Evolutionary conservation across 2,888 invertebrate species (phyloP).

Genomic region (Chymomyza procnemis): DNA sequence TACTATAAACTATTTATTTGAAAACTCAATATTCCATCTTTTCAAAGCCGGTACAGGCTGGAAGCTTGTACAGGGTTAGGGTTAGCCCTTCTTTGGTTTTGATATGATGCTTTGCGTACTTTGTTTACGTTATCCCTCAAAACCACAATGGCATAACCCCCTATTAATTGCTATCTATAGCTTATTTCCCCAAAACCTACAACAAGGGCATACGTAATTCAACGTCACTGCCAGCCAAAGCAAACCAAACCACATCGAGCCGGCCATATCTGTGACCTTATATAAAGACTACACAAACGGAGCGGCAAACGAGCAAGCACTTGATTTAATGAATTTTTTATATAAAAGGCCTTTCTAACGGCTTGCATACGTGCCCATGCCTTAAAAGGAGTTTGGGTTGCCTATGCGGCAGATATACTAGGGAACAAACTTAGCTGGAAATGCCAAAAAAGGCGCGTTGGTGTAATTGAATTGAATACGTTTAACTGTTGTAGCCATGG

Average conservation of each 20-base stretch:
- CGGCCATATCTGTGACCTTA: background rate
- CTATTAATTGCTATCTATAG: no score
- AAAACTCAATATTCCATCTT: no score
- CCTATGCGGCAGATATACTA: conserved; percentile 21
- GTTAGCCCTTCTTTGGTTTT: no score
- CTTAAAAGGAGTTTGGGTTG: conserved; percentile 47
- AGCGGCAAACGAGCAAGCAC: background rate
- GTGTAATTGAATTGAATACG: conserved; percentile 50
- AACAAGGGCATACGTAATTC: background rate
- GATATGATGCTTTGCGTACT: no score
- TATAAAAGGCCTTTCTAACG: conserved; percentile 55
- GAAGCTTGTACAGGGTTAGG: no score
- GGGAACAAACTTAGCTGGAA: background rate
- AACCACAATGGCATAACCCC: background rate
- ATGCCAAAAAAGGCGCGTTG: conserved; percentile 22
- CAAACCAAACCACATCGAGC: background rate
- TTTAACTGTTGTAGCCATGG: conserved; percentile 4
- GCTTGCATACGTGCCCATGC: conserved; percentile 53
- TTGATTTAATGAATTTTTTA: conserved; percentile 28
- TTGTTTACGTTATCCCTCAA: no score
- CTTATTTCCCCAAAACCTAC: no score
- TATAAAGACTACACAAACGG: background rate
- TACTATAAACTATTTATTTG: no score
- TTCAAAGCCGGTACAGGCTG: no score
- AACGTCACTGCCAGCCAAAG: background rate